Percentiles rank a stretch among this genome's conserved stretches.
Evolutionary conservation across 2,888 invertebrate genomes (phyloP).

Genomic region (Theodoxus fluviatilis): DNA sequence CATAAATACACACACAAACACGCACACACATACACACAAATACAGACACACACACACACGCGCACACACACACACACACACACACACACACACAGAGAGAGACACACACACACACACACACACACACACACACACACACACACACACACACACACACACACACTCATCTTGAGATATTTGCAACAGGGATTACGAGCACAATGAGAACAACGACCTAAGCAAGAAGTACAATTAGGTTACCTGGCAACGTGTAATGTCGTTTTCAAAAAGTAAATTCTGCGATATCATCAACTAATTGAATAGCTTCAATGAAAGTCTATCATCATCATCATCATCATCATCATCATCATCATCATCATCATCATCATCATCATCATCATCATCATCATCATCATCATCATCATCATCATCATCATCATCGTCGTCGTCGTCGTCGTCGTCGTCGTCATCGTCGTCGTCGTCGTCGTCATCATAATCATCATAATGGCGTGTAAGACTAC

Average conservation of each 20-base stretch:
- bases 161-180: no score
- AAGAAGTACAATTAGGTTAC: no score
- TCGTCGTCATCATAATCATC: neutral
- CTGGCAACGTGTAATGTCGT: no score
- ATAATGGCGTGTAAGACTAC: neutral
- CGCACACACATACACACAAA: constrained; percentile 14
- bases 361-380: no score
- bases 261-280: no score
- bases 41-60: constrained; percentile 9
- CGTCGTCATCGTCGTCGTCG: constrained; percentile 22
- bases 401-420: constrained; percentile 25
- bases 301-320: no score
- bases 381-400: constrained; percentile 1
- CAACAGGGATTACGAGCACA: no score
- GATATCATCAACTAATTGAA: no score
- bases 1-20: neutral
- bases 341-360: no score
- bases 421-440: constrained; percentile 20
- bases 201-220: no score
- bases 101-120: neutral
- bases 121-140: neutral
- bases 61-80: constrained; percentile 10
- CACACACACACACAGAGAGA: neutral
- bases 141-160: constrained; percentile 11
- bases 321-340: no score